A percentile compares a stretch with the other conserved stretches of the same genome.
Evolutionary conservation across 2,113 vertebrate species (phyloP).

Genomic region (Tapirus terrestris): DNA sequence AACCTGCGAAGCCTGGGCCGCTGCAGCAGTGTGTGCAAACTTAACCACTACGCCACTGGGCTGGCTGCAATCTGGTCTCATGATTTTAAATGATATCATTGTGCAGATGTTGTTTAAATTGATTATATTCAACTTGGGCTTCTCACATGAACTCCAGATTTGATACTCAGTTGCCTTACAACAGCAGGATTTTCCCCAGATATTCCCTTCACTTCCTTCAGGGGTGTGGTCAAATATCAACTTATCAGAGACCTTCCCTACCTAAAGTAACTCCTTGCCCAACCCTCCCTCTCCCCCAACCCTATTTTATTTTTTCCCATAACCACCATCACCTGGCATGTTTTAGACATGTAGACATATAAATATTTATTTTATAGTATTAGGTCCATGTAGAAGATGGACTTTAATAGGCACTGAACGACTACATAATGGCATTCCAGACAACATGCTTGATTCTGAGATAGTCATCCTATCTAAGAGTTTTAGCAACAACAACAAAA

Average conservation of each 20-base stretch:
- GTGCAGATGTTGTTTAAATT: not conserved
- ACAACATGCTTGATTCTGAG: not conserved
- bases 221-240: not conserved
- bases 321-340: not conserved
- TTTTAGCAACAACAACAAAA: slow-evolving; percentile 5
- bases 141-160: not conserved
- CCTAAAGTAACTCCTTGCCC: not conserved
- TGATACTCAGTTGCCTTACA: not conserved
- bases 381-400: not conserved
- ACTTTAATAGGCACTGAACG: not conserved
- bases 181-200: not conserved
- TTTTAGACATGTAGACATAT: too few relatives aligned
- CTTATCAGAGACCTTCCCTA: not conserved
- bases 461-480: not conserved
- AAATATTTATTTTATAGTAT: too few relatives aligned
- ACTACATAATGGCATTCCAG: not conserved
- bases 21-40: too few relatives aligned
- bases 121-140: not conserved
- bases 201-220: not conserved
- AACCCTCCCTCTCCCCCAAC: not conserved
- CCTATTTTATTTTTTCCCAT: not conserved
- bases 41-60: too few relatives aligned
- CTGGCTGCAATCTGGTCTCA: not conserved
- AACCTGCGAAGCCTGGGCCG: too few relatives aligned
- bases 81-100: not conserved